Evolutionary conservation across 2,888 invertebrate species (phyloP).

Genomic region (Dryocosmus kuriphilus): DNA sequence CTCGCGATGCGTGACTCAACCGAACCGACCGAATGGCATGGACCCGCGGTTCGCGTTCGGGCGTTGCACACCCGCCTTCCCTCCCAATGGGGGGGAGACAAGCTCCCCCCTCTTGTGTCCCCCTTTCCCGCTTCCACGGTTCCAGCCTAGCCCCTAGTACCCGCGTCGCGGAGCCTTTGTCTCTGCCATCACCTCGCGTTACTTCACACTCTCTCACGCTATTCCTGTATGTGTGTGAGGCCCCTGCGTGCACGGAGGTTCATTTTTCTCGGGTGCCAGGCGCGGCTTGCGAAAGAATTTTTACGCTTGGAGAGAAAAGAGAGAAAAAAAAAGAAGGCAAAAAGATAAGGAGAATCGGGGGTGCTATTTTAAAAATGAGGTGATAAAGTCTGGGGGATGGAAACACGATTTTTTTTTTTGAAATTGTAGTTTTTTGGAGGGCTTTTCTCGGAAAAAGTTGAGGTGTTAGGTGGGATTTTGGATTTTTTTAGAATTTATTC

Average conservation of each 20-base stretch:
- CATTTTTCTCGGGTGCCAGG: slow-evolving; percentile 40
- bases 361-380: not conserved
- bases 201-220: slow-evolving; percentile 72
- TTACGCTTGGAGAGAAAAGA: slow-evolving; percentile 3
- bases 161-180: slow-evolving; percentile 74
- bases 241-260: slow-evolving; percentile 39
- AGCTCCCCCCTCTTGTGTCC: slow-evolving; percentile 54
- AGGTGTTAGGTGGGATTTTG: not conserved
- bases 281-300: slow-evolving; percentile 40
- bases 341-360: not conserved
- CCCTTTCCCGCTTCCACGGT: slow-evolving; percentile 52
- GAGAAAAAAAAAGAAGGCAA: not conserved
- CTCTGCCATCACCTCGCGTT: slow-evolving; percentile 75
- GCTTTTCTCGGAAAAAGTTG: not conserved
- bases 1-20: slow-evolving; percentile 77
- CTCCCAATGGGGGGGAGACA: slow-evolving; percentile 57
- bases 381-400: not conserved
- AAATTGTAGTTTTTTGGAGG: not conserved
- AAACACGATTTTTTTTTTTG: not conserved
- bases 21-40: slow-evolving; percentile 70
- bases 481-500: not conserved
- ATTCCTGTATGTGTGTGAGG: slow-evolving; percentile 48
- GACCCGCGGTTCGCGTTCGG: slow-evolving; percentile 74
- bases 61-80: slow-evolving; percentile 60
- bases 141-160: slow-evolving; percentile 66